These are phyloP conservation scores for Pasiphila rectangulata DNA, from an alignment of 2,888 invertebrate species.

Conservation along the genomic window DNA sequence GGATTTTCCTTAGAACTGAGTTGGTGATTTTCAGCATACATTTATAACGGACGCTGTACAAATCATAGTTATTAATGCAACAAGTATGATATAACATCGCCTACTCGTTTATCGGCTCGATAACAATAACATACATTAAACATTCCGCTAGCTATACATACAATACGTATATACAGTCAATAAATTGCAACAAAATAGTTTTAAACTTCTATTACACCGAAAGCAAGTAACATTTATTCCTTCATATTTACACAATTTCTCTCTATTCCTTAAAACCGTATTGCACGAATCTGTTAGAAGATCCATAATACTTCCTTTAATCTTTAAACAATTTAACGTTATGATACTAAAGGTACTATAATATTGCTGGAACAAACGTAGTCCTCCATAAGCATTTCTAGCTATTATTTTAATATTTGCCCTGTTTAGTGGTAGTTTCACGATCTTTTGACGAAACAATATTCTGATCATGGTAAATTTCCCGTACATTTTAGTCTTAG, in stretches of 20 bases:
- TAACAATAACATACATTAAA: conserved; percentile 31
- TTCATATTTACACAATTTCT: conserved; percentile 28
- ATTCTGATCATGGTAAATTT: no score
- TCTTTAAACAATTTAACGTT: no score
- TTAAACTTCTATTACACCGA: conserved; percentile 60
- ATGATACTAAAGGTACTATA: no score
- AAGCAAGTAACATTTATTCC: conserved; percentile 51
- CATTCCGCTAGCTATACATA: conserved; percentile 29
- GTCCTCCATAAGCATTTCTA: no score
- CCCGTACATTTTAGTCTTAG: no score
- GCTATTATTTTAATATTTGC: no score
- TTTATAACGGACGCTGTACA: conserved; percentile 5
- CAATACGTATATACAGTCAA: conserved; percentile 46
- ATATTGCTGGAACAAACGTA: no score
- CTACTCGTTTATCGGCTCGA: conserved; percentile 34
- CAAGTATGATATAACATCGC: conserved; percentile 6
- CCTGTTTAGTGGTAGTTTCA: no score
- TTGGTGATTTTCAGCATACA: not conserved
- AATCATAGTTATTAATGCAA: not conserved
- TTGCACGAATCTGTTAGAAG: conserved; percentile 4
- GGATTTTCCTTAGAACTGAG: not conserved
- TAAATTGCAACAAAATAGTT: conserved; percentile 59
- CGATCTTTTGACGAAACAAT: no score
- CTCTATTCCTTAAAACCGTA: not conserved
- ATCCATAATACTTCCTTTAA: not conserved